These are phyloP conservation scores for Colostygia pectinataria DNA, from an alignment of 2,888 invertebrate species.

Conservation along the genomic window DNA sequence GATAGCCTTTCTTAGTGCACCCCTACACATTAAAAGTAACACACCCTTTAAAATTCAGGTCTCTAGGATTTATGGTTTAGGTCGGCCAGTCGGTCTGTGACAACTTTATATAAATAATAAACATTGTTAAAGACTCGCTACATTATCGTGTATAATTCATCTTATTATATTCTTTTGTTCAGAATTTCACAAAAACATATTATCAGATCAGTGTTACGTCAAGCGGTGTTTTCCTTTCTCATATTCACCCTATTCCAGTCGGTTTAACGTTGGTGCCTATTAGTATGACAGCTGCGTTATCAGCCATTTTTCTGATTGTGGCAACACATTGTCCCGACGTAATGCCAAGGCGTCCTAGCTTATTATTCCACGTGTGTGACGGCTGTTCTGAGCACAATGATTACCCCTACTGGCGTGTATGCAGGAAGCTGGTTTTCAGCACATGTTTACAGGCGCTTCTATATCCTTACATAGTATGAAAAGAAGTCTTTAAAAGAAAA, in stretches of 20 bases:
- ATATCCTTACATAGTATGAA: too few relatives aligned
- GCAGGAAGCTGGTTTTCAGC: not conserved
- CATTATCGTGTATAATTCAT: too few relatives aligned
- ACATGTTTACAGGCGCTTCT: too few relatives aligned
- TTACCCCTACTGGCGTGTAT: not conserved
- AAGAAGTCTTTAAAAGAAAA: too few relatives aligned
- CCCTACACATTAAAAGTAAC: too few relatives aligned
- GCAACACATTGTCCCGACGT: conserved; percentile 25
- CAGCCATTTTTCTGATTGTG: conserved; percentile 30
- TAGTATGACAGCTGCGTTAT: conserved; percentile 28
- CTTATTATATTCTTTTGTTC: too few relatives aligned
- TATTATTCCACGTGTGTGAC: conserved; percentile 33
- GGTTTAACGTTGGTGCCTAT: conserved; percentile 10
- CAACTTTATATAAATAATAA: too few relatives aligned
- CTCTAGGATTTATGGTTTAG: too few relatives aligned
- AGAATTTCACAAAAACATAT: not conserved
- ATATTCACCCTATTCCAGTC: conserved; percentile 9
- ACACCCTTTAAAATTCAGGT: too few relatives aligned
- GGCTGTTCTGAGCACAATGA: conserved; percentile 17
- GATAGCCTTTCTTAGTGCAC: too few relatives aligned
- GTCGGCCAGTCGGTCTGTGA: too few relatives aligned
- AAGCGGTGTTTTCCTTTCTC: not conserved
- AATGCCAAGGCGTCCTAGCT: conserved; percentile 14
- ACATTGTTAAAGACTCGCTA: too few relatives aligned
- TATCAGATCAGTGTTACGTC: not conserved